Conservation (phyloP, 1,140 invertebrate genomes). For the Drosophila kikkawai region DNA sequence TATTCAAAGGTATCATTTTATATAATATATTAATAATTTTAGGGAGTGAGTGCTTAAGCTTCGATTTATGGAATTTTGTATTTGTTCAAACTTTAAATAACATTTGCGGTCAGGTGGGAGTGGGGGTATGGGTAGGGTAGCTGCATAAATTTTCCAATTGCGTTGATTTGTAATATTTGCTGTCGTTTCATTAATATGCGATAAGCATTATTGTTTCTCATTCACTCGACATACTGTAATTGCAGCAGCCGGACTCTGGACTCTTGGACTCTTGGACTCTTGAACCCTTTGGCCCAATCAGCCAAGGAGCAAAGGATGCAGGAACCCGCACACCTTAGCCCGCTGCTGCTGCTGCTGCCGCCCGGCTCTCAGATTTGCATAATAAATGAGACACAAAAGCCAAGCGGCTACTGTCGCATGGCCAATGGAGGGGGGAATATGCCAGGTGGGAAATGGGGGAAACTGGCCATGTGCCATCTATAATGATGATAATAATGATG, state of each 20-base stretch:
- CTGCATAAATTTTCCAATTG: slow-evolving; percentile 49
- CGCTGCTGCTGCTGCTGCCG: neutral
- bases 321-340: slow-evolving; percentile 18
- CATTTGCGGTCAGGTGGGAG: slow-evolving; percentile 14
- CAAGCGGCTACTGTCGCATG: slow-evolving; percentile 77
- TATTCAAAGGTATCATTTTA: neutral
- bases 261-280: slow-evolving; percentile 26
- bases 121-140: neutral
- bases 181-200: slow-evolving; percentile 53
- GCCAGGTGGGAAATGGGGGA: slow-evolving; percentile 3
- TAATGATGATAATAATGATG: slow-evolving; percentile 81
- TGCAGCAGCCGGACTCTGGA: slow-evolving; percentile 37
- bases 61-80: slow-evolving; percentile 9
- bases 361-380: slow-evolving; percentile 62
- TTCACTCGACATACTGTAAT: slow-evolving; percentile 39
- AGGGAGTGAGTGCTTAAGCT: neutral
- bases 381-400: slow-evolving; percentile 81
- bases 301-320: slow-evolving; percentile 35
- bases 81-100: slow-evolving; percentile 33
- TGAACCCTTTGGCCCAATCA: slow-evolving; percentile 62
- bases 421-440: slow-evolving; percentile 40
- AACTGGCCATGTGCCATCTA: slow-evolving; percentile 70
- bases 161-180: slow-evolving; percentile 61
- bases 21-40: neutral
- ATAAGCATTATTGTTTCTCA: slow-evolving; percentile 43